Evolutionary conservation across 2,797 vertebrate species (phyloP), one percentile per base, ranked within the genome.

Genomic region (Crenichthys baileyi): DNA sequence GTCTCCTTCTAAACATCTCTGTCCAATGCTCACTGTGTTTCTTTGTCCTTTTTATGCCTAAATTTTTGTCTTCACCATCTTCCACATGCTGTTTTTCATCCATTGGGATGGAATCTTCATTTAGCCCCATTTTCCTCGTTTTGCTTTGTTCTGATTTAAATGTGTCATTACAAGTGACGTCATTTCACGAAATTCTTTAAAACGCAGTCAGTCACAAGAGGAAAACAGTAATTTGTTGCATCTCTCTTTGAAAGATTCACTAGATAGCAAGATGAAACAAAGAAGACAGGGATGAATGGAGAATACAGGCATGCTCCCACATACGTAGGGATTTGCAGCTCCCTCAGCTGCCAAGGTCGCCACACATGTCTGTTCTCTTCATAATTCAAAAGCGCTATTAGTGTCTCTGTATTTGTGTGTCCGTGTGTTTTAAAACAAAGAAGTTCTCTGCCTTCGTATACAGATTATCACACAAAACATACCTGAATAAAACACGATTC

Each of bases 321-420:
- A 84, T 79, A 86, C 41, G 46, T 74, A 53, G 75, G 75, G 72
- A 78, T 80, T 75, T 78, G 82, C 75, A 78, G 79, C 79, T 77
- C 39, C 78, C 48, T 72, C 73, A 90, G 81, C 71, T 85, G 81
- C 85, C 70, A 55, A 75, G 79, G 85, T 82, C 85, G 80, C 31
- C 67, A 61, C 39, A 41, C 71, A 85, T 83, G 78, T 83, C 80
- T 78, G 76, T 90, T 82, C 79, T 83, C 78, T 79, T 90, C 83
- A 89, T 85, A 90, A 89, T 92, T 89, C 87, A 89, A 81, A 85
- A 88, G 78, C 50, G 85, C 89, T 86, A 90, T 93, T 89, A 91
- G 85, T 84, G 85, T 79, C 55, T 44, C 41, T 79, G 73, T 88
- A 83, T 88, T 83, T 90, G 79, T 85, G 85, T 89, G 84, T 18